Percentiles rank a stretch among this genome's conserved stretches.
phyloP scores from a whole-genome alignment of 2,797 vertebrate genomes.

The Sarcoramphus papa region DNA sequence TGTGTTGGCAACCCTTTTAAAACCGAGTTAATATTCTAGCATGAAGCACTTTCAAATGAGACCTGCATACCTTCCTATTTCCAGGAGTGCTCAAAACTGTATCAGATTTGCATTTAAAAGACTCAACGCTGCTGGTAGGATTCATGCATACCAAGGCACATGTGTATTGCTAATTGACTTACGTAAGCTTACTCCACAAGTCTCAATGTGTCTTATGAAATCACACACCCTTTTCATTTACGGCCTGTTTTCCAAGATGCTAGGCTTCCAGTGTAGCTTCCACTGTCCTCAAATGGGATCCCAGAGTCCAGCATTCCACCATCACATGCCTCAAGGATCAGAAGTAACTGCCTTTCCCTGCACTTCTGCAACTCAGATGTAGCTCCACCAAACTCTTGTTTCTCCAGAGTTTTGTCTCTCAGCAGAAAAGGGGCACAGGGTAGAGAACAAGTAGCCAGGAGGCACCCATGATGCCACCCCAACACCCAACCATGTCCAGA shows the following conservation, averaged over 20 bases:
- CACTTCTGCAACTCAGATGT: background rate
- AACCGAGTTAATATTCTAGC: background rate
- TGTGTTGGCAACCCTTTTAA: background rate
- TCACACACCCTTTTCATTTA: background rate
- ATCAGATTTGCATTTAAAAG: constrained; percentile 22
- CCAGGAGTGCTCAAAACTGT: background rate
- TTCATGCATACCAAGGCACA: background rate
- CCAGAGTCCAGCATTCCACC: background rate
- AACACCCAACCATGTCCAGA: background rate
- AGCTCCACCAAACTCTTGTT: background rate
- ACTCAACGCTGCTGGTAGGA: background rate
- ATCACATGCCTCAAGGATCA: background rate
- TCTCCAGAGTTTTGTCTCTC: background rate
- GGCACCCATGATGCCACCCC: background rate
- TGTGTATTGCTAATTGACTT: background rate
- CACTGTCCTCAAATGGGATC: background rate
- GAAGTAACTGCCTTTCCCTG: background rate
- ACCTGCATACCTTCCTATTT: background rate
- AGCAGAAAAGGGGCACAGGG: background rate
- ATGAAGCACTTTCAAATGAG: background rate
- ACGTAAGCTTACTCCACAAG: background rate
- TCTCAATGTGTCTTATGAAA: background rate
- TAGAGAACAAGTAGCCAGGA: background rate
- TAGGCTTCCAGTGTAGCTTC: background rate
- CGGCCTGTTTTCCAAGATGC: background rate